Base-by-base conservation (phyloP, 2,113 vertebrate genomes). In the Danio rerio region DNA sequence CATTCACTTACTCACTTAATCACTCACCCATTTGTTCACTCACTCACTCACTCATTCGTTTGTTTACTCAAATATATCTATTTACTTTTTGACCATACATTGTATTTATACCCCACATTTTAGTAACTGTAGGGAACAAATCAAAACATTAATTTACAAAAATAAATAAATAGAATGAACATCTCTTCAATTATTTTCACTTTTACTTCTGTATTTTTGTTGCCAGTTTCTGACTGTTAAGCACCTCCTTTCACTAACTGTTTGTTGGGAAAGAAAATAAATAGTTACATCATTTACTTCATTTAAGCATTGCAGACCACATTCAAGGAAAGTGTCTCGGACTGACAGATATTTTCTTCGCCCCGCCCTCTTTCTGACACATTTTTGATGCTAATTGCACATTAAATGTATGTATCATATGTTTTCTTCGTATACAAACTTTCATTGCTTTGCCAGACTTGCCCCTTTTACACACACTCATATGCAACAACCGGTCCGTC, bases 381-480 rank as follows among this genome's bases (percentile, higher is more conserved):
- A 18, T 52, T 72, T 31, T 81, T 21, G 73, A 81, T 52, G 74
- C 62, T 82, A 78, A 76, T 61, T 31, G 63, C 63, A 62, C 50
- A 43, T 53, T 78, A 58, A 72, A 82, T 63, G 15, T 43, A 45
- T 80, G 10, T 65, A 70, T 83, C 53, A 45, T 83, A 31, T 7
- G 68, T 59, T 82, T 65, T 84, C 74, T 70, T 83, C 62, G 18
- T 72, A 43, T 53, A 78, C 66, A 58, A 76, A 80, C 53, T 63
- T 80, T 69, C 3, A 42, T 62, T 62, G 70, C 55, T 50, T 42
- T 61, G 73, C 81, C 84, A 75, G 70, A 71, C 63, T 55, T 75
- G 56, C n/a, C 8, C 63, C 56, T 65, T 71, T 65, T 81, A 71
- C 62, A 61, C 45, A 15, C 81, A 43, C 58, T 50, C 72, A n/a